Evolutionary conservation across 2,888 invertebrate genomes (phyloP).

Genomic region (Hedychridium roseum): DNA sequence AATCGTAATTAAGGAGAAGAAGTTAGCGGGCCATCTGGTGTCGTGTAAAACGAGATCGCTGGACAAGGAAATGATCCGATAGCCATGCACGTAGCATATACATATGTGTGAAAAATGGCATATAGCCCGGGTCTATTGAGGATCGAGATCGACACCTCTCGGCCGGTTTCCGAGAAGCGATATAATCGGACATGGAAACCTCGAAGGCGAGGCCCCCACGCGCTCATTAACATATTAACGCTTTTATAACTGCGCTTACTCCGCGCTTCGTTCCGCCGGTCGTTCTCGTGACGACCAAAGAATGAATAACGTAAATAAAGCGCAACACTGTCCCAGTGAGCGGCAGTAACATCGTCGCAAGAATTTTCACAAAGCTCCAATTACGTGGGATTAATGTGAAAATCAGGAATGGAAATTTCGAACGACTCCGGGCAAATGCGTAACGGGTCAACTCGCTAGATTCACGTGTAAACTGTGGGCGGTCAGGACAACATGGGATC

Average conservation of each 20-base stretch:
- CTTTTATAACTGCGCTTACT: constrained; percentile 31
- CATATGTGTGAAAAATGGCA: too few species aligned
- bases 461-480: too few species aligned
- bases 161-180: constrained; percentile 38
- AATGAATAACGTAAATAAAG: constrained; percentile 1
- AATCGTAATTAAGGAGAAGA: too few species aligned
- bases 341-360: too few species aligned
- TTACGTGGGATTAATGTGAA: too few species aligned
- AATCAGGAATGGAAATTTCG: too few species aligned
- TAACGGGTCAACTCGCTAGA: too few species aligned
- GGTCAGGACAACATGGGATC: too few species aligned
- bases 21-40: too few species aligned
- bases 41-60: not conserved
- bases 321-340: not conserved
- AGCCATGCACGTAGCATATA: not conserved
- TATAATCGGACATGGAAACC: constrained; percentile 43
- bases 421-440: too few species aligned
- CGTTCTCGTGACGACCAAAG: not conserved
- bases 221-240: constrained; percentile 48
- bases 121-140: constrained; percentile 16
- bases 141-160: constrained; percentile 26
- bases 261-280: constrained; percentile 13
- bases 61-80: not conserved
- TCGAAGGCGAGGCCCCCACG: constrained; percentile 39
- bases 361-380: too few species aligned